These are phyloP conservation scores for Antechinus stuartii DNA, from an alignment of 2,113 vertebrate species.

Conservation along the genomic window DNA sequence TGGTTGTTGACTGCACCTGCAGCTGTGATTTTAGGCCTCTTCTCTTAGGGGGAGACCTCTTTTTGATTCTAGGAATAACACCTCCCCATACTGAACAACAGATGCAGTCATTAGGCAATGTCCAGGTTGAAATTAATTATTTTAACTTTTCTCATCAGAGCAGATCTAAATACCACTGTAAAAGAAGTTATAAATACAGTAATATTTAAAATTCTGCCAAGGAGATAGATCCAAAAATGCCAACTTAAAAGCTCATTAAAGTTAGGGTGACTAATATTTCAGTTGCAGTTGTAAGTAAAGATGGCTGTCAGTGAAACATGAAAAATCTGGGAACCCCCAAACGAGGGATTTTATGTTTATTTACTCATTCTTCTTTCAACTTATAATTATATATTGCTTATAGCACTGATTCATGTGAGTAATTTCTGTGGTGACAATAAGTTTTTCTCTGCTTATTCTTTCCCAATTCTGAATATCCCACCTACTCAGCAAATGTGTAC, in stretches of 20 bases:
- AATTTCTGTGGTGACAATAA: slow-evolving; percentile 39
- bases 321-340: background rate
- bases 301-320: background rate
- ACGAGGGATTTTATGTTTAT: background rate
- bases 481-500: slow-evolving; percentile 63
- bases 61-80: background rate
- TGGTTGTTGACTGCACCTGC: background rate
- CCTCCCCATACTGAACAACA: background rate
- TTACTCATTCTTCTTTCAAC: slow-evolving; percentile 8
- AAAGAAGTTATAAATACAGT: background rate
- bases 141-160: background rate
- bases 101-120: background rate
- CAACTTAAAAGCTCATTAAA: background rate
- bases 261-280: slow-evolving; percentile 22
- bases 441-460: slow-evolving; percentile 11
- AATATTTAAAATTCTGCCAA: background rate
- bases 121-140: background rate
- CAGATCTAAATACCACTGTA: background rate
- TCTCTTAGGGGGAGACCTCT: background rate
- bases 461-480: slow-evolving; percentile 29
- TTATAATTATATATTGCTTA: slow-evolving; percentile 12
- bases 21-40: background rate
- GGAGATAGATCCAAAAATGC: background rate
- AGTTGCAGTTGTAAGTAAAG: slow-evolving; percentile 7
- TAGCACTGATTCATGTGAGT: slow-evolving; percentile 58